Conservation (phyloP, 2,888 invertebrate genomes). For the Ashinkailepas kermadecensis region DNA sequence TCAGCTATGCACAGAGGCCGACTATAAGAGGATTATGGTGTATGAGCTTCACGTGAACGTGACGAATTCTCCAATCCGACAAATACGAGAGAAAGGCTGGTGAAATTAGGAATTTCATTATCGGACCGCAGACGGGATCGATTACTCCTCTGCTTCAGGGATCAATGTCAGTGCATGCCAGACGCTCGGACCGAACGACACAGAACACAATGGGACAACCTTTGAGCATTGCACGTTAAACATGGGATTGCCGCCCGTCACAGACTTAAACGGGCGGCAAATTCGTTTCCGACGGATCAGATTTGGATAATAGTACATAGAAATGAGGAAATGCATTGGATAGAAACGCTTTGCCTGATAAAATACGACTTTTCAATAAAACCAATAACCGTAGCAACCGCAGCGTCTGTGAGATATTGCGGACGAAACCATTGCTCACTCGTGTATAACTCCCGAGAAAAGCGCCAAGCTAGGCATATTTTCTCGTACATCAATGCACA, state of each 20-base stretch:
- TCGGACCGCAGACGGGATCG: no score
- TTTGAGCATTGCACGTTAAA: background rate
- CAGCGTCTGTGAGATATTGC: conserved; percentile 13
- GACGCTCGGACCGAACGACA: no score
- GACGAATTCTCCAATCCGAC: no score
- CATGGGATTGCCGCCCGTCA: background rate
- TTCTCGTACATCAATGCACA: conserved; percentile 23
- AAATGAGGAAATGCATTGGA: conserved; percentile 11
- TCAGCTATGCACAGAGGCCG: no score
- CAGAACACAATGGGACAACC: no score
- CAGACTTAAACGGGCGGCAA: conserved; percentile 9
- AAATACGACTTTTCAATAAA: conserved; percentile 20
- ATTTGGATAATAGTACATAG: conserved; percentile 9
- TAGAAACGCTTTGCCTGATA: background rate
- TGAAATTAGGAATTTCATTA: no score
- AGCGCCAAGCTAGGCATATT: background rate
- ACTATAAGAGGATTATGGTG: no score
- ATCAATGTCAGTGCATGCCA: no score
- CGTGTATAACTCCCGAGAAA: conserved; percentile 17
- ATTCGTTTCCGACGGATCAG: background rate
- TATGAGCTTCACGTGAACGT: no score
- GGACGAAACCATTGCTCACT: conserved; percentile 8
- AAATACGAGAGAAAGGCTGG: no score
- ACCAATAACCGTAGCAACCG: conserved; percentile 16
- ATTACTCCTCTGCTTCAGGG: no score